Base-by-base conservation (phyloP, 2,113 vertebrate genomes). In the Sinosuthora webbiana region DNA sequence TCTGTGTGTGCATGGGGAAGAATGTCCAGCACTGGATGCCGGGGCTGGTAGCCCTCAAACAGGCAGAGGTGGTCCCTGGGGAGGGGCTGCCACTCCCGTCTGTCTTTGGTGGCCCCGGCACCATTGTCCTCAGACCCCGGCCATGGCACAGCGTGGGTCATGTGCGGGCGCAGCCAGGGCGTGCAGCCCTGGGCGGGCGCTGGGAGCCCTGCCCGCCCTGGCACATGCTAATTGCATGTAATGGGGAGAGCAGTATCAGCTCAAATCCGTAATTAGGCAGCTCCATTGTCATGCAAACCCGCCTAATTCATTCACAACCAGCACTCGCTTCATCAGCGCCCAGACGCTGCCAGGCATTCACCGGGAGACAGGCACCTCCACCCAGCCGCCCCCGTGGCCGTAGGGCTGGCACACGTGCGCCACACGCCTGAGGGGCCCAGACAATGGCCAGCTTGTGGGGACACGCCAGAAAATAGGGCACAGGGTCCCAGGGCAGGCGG, bases 251-350 rank as follows among this genome's bases (percentile, higher is more conserved):
- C 24, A 10, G 80, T 93, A 97, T 97, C 96, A 95, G 92, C 95
- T 97, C 91, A 93, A 94, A 96, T 97, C 96, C 80, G 23, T 97
- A 97, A 97, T 97, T 97, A 97, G 96, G 88, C 93, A 91, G 81
- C 87, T 97, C 95, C 80, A 96, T 96, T 97, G 97, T 96, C 94
- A 97, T 96, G 96, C 95, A 97, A 97, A 94, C 82, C 75, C 37
- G 47, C 93, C 89, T 94, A 94, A 94, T 94, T 94, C 93, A 94
- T 94, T 94, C 93, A 92, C 87, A 94, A 94, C 53, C 41, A 82
- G 84, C 47, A 4, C 80, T 87, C 7, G 13, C 93, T 97, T 95
- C 96, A 96, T 97, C 96, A 95, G 96, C 28, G 31, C 94, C 96
- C 95, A 96, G 97, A 92, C 91, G 1, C 80, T 92, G 94, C 96